Conservation (phyloP, 2,797 vertebrate species). For the Tragelaphus oryx region DNA sequence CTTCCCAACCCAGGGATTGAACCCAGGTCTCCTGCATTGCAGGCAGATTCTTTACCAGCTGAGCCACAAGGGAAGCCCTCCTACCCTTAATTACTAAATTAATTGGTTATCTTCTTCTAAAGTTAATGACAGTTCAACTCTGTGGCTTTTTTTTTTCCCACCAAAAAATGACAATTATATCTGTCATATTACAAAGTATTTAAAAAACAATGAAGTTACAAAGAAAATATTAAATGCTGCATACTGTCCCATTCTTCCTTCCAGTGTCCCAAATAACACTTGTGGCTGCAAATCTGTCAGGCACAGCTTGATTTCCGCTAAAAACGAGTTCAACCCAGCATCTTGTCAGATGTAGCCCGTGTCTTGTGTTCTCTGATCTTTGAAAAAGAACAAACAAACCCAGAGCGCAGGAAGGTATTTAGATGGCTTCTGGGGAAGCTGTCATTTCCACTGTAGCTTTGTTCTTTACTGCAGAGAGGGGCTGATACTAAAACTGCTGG, state of each 20-base stretch:
- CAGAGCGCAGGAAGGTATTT: background rate
- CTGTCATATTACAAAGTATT: background rate
- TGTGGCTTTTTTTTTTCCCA: background rate
- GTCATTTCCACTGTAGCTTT: conserved; percentile 43
- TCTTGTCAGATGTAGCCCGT: conserved; percentile 25
- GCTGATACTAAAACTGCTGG: background rate
- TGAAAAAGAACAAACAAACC: conserved; percentile 62
- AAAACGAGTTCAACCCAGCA: conserved; percentile 32
- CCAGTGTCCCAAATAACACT: background rate
- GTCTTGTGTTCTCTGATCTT: conserved; percentile 63
- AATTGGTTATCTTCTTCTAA: background rate
- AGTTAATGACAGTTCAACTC: background rate
- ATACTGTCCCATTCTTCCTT: background rate
- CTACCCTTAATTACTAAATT: background rate
- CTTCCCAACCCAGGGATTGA: too few species aligned
- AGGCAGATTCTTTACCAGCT: background rate
- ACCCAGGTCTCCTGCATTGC: background rate
- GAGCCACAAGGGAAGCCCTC: background rate
- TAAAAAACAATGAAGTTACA: background rate
- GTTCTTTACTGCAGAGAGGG: conserved; percentile 21
- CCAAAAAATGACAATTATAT: background rate
- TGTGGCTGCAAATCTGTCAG: background rate
- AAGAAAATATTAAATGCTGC: background rate
- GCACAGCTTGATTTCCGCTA: conserved; percentile 23
- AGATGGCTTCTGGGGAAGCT: conserved; percentile 54